These are phyloP conservation scores for Plemyria rubiginata DNA, from an alignment of 2,888 invertebrate species.

Conservation along the genomic window DNA sequence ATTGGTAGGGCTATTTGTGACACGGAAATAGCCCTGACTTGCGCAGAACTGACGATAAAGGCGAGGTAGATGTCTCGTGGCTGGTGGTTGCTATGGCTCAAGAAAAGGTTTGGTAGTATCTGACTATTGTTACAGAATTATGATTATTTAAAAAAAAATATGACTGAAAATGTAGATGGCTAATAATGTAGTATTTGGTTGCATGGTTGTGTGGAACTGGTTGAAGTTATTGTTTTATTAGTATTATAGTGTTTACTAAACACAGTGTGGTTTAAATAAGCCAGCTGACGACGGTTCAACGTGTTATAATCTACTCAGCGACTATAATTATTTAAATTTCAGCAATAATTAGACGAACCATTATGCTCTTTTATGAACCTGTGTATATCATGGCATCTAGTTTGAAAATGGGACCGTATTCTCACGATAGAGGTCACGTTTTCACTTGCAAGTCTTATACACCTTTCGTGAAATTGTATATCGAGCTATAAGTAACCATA, in stretches of 20 bases:
- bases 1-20: background rate
- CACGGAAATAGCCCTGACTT: background rate
- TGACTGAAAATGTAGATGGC: too few species aligned
- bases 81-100: background rate
- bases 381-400: constrained; percentile 49
- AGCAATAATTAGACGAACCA: constrained; percentile 20
- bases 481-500: constrained; percentile 52
- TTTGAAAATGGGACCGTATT: constrained; percentile 57
- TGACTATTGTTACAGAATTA: background rate
- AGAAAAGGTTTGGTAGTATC: background rate
- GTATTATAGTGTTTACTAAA: too few species aligned
- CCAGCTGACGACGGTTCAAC: too few species aligned
- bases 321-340: background rate
- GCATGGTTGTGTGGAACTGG: too few species aligned
- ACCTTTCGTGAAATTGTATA: constrained; percentile 77
- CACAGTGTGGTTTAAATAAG: too few species aligned
- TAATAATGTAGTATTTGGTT: too few species aligned
- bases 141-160: too few species aligned
- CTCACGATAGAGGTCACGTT: constrained; percentile 46
- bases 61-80: background rate
- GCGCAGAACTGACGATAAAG: constrained; percentile 3
- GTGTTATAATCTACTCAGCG: background rate
- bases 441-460: constrained; percentile 57
- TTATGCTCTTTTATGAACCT: constrained; percentile 59
- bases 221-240: too few species aligned